These are phyloP conservation scores for Rhizoglyphus robini DNA, from an alignment of 1,140 invertebrate species.

Conservation along the genomic window DNA sequence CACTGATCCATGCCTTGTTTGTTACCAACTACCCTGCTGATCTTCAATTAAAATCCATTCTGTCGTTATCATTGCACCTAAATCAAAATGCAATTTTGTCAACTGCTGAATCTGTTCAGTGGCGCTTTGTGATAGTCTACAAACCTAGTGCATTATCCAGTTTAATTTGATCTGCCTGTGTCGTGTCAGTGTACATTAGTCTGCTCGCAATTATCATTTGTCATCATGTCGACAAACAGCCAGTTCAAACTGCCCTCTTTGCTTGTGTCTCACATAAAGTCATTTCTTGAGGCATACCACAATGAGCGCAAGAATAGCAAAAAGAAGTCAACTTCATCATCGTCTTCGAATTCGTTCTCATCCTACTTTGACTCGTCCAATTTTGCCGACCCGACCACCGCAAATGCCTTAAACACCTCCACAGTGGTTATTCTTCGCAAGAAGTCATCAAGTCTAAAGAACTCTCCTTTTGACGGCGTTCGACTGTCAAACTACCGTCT, in stretches of 20 bases:
- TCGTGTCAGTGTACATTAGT: too few relatives aligned
- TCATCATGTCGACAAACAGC: background rate
- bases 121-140: too few relatives aligned
- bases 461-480: constrained; percentile 3
- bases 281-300: background rate
- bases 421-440: background rate
- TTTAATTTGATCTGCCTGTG: too few relatives aligned
- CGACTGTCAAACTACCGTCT: constrained; percentile 17
- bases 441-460: background rate
- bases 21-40: too few relatives aligned
- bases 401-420: constrained; percentile 9
- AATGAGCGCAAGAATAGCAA: background rate
- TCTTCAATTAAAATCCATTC: too few relatives aligned
- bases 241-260: background rate
- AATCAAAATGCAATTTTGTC: too few relatives aligned
- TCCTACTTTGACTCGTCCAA: background rate
- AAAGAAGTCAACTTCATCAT: background rate
- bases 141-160: too few relatives aligned
- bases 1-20: too few relatives aligned
- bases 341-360: background rate
- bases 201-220: too few relatives aligned
- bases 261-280: background rate
- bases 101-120: too few relatives aligned
- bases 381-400: constrained; percentile 2
- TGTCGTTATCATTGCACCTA: too few relatives aligned